Percentiles rank a stretch among this genome's conserved stretches.
phyloP scores from a whole-genome alignment of 2,888 invertebrate species.

The Protophormia terraenovae region DNA sequence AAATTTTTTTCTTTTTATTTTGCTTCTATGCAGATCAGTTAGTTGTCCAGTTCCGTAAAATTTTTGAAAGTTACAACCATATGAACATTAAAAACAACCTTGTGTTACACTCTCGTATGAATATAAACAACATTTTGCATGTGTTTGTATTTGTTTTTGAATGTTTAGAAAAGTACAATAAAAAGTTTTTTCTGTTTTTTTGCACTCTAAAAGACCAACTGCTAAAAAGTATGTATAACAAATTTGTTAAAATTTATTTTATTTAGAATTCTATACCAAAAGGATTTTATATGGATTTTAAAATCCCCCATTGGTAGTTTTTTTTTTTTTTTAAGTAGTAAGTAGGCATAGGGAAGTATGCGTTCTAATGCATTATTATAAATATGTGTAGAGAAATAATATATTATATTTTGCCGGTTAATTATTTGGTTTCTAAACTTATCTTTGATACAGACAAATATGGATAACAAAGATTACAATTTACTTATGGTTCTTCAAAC shows the following conservation, averaged over 20 bases:
- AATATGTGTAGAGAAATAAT: too few relatives aligned
- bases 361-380: neutral
- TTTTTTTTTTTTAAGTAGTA: neutral
- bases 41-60: conserved; percentile 21
- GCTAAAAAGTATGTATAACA: conserved; percentile 24
- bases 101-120: conserved; percentile 42
- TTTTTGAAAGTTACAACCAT: conserved; percentile 34
- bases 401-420: too few relatives aligned
- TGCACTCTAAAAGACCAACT: conserved; percentile 8
- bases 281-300: conserved; percentile 55
- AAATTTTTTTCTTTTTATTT: neutral
- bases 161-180: conserved; percentile 53
- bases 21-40: neutral
- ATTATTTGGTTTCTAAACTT: too few relatives aligned
- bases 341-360: conserved; percentile 30
- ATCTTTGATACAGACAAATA: too few relatives aligned
- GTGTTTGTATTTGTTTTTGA: conserved; percentile 35
- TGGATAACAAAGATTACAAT: too few relatives aligned
- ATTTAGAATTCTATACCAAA: conserved; percentile 62
- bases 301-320: conserved; percentile 20
- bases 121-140: conserved; percentile 55
- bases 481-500: too few relatives aligned
- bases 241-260: conserved; percentile 62
- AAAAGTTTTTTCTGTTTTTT: conserved; percentile 10
- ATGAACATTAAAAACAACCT: conserved; percentile 48